Base-by-base conservation (phyloP, 2,113 vertebrate genomes). In the Onychostoma macrolepis region DNA sequence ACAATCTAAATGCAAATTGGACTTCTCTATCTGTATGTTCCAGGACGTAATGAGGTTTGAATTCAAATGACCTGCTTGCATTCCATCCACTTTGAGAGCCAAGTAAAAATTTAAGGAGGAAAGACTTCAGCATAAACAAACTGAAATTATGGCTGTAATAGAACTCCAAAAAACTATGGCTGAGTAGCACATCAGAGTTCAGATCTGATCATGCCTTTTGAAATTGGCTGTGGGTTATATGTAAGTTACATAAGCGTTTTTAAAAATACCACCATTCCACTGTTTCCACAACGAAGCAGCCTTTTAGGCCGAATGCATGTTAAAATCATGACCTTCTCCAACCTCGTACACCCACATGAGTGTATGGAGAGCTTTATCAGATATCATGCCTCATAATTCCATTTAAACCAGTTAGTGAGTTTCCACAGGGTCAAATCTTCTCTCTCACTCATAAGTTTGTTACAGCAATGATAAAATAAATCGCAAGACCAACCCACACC, bases 1-100 rank as follows among this genome's bases (percentile, higher is more conserved):
- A 94, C 95, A 95, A 95, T 95, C 94, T 95, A 95, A 94, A 95
- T 95, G 95, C 94, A 95, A 95, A 95, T 95, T 94, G 93, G 91
- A 94, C 90, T 92, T 90, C 93, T 94, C 94, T 95, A 95, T 95
- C 95, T 94, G 91, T 90, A 89, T 94, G 92, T 93, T 89, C 91
- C 92, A 94, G 93, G 92, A 90, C 90, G 91, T 95, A 95, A 95
- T 95, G 93, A 95, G 92, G 86, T 88, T 90, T 91, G 94, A 94
- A 95, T 95, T 94, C 92, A 94, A 95, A 95, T 94, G 92, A 92
- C 92, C 91, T 89, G 90, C 91, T 92, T 93, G 91, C 90, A 85
- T 91, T 89, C 89, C 87, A 94, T 93, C 92, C 90, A 89, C 93
- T 92, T 91, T 89, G 90, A 93, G 84, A 84, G 90, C 87, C 92